phyloP scores from a whole-genome alignment of 2,113 vertebrate genomes.

The Puma concolor region DNA sequence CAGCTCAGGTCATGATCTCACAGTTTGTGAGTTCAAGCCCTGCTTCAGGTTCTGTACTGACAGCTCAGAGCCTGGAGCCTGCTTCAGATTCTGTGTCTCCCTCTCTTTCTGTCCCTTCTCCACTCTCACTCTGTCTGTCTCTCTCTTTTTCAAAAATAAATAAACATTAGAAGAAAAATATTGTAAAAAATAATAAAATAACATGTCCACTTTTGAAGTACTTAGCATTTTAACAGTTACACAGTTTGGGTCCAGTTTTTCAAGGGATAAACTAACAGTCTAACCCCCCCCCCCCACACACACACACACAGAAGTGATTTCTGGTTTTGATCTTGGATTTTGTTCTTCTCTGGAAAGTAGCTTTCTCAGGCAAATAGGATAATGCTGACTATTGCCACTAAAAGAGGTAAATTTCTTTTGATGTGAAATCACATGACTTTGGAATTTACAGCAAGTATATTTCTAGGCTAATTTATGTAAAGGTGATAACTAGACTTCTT shows the following conservation, averaged over 20 bases:
- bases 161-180: neutral
- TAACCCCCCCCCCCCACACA: neutral
- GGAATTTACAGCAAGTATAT: neutral
- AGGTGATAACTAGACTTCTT: neutral
- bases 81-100: too few species aligned
- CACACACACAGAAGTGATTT: neutral
- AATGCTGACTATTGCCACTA: constrained; percentile 2
- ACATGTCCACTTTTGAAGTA: neutral
- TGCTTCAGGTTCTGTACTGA: too few species aligned
- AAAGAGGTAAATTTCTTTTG: constrained; percentile 26
- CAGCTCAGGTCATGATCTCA: too few species aligned
- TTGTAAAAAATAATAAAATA: neutral
- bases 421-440: constrained; percentile 36
- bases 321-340: constrained; percentile 26
- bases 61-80: too few species aligned
- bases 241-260: neutral
- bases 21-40: too few species aligned
- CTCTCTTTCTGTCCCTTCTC: too few species aligned
- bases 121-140: too few species aligned
- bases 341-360: neutral
- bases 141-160: too few species aligned
- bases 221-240: neutral
- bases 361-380: constrained; percentile 2
- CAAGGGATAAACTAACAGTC: neutral
- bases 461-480: neutral